Conservation (phyloP, 2,113 vertebrate species). For the Sinocyclocheilus anshuiensis region DNA sequence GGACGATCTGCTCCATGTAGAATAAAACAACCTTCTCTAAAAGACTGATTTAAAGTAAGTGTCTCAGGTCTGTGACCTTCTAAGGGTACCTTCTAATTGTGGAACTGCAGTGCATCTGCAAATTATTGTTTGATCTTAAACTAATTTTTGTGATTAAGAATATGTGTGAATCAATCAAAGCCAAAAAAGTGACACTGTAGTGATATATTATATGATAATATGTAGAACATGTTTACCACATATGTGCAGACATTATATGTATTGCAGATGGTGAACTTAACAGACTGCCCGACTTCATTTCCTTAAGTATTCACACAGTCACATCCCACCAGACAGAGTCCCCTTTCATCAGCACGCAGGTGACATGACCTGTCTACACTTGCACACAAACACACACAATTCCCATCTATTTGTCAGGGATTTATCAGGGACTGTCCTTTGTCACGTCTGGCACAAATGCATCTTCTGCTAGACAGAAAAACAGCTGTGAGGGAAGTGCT, state of each 20-base stretch:
- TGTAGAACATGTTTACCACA: neutral
- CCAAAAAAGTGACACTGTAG: neutral
- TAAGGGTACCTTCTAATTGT: neutral
- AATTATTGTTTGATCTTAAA: neutral
- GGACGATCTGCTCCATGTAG: neutral
- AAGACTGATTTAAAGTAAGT: neutral
- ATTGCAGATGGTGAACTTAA: neutral
- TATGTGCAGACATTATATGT: neutral
- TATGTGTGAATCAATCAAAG: neutral
- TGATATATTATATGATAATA: neutral
- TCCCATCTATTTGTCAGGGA: neutral
- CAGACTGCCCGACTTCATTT: neutral
- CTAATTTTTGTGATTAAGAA: neutral
- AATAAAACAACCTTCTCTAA: neutral
- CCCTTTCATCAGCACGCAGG: neutral
- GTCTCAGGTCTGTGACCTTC: neutral
- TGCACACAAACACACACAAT: neutral
- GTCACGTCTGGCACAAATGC: neutral
- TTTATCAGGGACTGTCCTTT: neutral
- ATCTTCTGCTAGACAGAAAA: neutral
- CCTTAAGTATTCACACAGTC: neutral
- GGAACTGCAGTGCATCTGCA: neutral
- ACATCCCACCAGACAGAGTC: neutral
- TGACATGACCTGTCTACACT: conserved; percentile 29
- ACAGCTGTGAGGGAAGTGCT: neutral